Percentiles rank a stretch among this genome's conserved stretches.
Evolutionary conservation across 2,797 vertebrate species (phyloP).

Genomic region (Falco novaeseelandiae): DNA sequence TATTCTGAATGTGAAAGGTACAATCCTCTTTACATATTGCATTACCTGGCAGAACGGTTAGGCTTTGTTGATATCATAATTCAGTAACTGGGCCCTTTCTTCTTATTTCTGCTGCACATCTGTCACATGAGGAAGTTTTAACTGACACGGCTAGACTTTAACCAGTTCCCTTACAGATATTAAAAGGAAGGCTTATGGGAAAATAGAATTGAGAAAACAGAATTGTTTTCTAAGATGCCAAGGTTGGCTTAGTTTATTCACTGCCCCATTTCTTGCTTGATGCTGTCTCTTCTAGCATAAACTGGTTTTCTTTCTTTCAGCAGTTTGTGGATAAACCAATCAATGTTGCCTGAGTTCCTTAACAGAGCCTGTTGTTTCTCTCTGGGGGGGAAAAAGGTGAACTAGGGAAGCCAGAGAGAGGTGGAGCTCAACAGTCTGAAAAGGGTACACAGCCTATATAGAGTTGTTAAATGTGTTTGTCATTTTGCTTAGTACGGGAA

Average conservation of each 20-base stretch:
- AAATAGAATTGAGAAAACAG: neutral
- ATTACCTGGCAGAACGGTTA: neutral
- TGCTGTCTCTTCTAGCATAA: neutral
- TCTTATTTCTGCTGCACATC: neutral
- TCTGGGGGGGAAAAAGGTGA: neutral
- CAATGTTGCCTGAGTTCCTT: neutral
- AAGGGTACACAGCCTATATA: neutral
- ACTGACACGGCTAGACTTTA: neutral
- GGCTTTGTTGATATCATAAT: neutral
- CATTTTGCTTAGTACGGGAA: conserved; percentile 89
- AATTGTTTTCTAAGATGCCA: neutral
- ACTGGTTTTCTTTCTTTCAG: neutral
- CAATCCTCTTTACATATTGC: neutral
- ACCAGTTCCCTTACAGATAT: neutral
- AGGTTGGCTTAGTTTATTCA: neutral
- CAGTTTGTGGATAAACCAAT: neutral
- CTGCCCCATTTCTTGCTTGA: neutral
- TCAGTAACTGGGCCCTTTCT: neutral
- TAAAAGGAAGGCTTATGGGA: neutral
- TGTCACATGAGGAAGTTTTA: neutral
- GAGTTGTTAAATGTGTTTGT: neutral
- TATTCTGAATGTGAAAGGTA: neutral
- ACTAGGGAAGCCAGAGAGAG: neutral
- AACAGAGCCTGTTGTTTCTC: neutral
- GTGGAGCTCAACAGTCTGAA: neutral